Base-by-base conservation (phyloP, 1,140 invertebrate genomes). In the Phenacoccus solenopsis region DNA sequence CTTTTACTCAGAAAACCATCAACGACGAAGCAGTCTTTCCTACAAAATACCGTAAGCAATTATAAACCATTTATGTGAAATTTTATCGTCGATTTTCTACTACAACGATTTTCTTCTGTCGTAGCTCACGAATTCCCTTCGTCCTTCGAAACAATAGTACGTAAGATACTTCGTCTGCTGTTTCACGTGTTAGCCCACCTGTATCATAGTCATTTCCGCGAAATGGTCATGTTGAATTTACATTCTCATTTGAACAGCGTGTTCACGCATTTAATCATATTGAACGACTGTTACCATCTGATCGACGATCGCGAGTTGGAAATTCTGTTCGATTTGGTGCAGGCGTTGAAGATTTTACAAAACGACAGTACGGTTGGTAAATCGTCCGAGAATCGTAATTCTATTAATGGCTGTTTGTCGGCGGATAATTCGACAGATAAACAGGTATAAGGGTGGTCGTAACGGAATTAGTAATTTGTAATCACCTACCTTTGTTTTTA, bases 111-210 rank as follows among this genome's bases (percentile, higher is more conserved):
- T 70, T 75, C 73, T 70, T 74, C 71, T 76, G 71, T 85, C 84
- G 28, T 81, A 95, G 94, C 91, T 75, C 91, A 94, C 82, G 91
- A 94, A 81, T 98, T 98, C 84, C 96, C 96, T 67, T 86, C 86
- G 77, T 90, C 88, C 74, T 98, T 98, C 81, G 94, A 96, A 81
- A 87, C 87, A 76, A 91, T 94, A 80, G 93, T 97, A 76, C 90
- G 94, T 80, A 96, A 96, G 82, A 96, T 98, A 78, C 87, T 96
- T 81, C 89, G 92, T 78, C 87, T 96, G 81, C 85, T 98, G 82
- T 98, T 96, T 84, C 95, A 98, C 81, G 94, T 98, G 77, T 85
- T 98, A 84, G 94, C 95, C 78, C 96, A 98, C 83, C 86, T 98
- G 78, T 98, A 98, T 84, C 93, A 96, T 81, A 90, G 90, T 81